Conservation (phyloP, 2,888 invertebrate genomes). For the Ennomos erosarius region DNA sequence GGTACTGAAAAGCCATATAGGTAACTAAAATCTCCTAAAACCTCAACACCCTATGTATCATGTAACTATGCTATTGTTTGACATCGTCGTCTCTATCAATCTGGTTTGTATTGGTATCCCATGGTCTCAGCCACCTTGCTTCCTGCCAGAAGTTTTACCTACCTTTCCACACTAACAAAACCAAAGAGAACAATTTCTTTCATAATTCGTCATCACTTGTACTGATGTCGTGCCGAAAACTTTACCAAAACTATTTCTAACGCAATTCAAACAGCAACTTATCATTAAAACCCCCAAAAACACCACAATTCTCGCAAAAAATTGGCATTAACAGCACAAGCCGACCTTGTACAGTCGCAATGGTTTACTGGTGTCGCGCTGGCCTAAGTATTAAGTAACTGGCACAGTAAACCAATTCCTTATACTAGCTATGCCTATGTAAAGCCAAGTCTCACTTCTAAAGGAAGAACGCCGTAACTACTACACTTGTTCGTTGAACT, state of each 20-base stretch:
- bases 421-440: neutral
- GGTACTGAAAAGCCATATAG: no score
- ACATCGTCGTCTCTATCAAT: no score
- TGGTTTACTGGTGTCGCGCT: conserved; percentile 17
- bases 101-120: no score
- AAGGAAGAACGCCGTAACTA: conserved; percentile 11
- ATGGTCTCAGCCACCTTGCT: no score
- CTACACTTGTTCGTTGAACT: neutral
- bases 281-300: conserved; percentile 15
- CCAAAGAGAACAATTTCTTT: no score
- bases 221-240: neutral
- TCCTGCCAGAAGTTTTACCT: no score
- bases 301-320: conserved; percentile 7
- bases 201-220: no score
- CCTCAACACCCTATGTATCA: no score
- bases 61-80: no score
- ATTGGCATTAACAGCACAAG: conserved; percentile 17
- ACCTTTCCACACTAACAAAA: no score
- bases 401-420: conserved; percentile 17
- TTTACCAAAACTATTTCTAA: conserved; percentile 6
- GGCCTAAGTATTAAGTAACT: conserved; percentile 29
- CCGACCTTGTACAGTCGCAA: conserved; percentile 30
- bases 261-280: conserved; percentile 3
- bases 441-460: conserved; percentile 2
- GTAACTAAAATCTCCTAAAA: no score